Conservation (phyloP, 2,113 vertebrate species). For the Clarias magur region DNA sequence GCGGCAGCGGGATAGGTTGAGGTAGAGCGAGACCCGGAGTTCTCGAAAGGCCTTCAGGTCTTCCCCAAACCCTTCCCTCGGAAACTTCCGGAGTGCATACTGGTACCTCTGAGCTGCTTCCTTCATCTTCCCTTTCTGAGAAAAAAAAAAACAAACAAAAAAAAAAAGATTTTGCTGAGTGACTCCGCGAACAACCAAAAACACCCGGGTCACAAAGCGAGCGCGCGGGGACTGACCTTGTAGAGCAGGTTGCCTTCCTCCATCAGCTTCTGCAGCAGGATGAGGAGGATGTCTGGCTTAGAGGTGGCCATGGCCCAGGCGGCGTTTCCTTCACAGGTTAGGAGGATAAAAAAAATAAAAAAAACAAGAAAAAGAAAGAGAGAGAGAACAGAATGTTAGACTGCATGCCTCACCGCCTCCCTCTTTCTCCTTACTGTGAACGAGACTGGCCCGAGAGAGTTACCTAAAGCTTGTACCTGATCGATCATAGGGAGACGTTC, state of each 20-base stretch:
- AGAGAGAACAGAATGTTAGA: neutral
- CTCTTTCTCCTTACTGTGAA: constrained; percentile 29
- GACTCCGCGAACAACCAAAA: neutral
- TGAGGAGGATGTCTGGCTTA: constrained; percentile 96
- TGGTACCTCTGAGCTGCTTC: constrained; percentile 97
- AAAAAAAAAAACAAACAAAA: constrained; percentile 19
- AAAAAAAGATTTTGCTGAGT: neutral
- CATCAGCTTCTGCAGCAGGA: constrained; percentile 97
- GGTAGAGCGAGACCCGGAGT: constrained; percentile 89
- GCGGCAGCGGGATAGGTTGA: constrained; percentile 93
- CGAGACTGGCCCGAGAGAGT: constrained; percentile 47
- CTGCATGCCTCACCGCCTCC: too few species aligned
- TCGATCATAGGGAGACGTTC: constrained; percentile 75
- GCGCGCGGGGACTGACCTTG: constrained; percentile 66
- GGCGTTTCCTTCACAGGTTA: constrained; percentile 84
- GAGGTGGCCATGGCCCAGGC: constrained; percentile 99
- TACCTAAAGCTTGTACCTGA: constrained; percentile 74
- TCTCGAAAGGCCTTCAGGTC: constrained; percentile 92
- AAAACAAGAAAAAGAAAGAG: neutral
- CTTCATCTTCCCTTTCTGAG: constrained; percentile 97
- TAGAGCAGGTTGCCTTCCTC: constrained; percentile 96
- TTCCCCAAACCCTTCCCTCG: constrained; percentile 89
- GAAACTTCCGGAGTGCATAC: constrained; percentile 92
- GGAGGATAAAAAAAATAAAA: neutral
- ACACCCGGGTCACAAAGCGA: neutral